A percentile compares a stretch with the other conserved stretches of the same genome.
These are phyloP conservation scores for Spisula solida DNA, from an alignment of 2,888 invertebrate species.

Conservation along the genomic window DNA sequence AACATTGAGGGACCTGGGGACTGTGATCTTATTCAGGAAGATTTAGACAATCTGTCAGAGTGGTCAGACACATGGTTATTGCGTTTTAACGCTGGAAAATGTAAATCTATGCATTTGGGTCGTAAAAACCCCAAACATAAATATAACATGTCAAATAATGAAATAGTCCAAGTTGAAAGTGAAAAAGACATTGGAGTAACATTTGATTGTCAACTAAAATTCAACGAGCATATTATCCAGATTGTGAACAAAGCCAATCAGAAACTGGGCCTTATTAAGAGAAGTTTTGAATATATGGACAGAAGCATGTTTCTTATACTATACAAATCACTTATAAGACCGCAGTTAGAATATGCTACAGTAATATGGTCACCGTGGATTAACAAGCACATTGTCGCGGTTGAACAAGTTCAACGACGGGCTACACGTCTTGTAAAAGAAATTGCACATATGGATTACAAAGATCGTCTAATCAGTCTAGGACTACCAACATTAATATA, in stretches of 20 bases:
- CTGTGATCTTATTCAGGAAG: neutral
- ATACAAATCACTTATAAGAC: constrained; percentile 49
- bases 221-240: constrained; percentile 38
- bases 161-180: neutral
- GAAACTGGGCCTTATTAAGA: constrained; percentile 42
- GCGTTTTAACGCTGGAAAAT: constrained; percentile 47
- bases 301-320: constrained; percentile 42
- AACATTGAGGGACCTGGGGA: neutral
- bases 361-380: constrained; percentile 43
- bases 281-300: constrained; percentile 43
- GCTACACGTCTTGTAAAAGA: constrained; percentile 39
- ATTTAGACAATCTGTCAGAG: neutral
- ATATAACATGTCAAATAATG: neutral
- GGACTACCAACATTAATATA: no score
- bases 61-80: constrained; percentile 31
- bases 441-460: neutral
- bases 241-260: constrained; percentile 47
- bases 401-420: constrained; percentile 49
- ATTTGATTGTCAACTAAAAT: constrained; percentile 44
- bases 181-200: constrained; percentile 35
- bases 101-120: constrained; percentile 22
- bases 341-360: constrained; percentile 47
- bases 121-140: constrained; percentile 1
- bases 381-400: constrained; percentile 29
- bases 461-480: constrained; percentile 12